Conservation (phyloP, 2,888 invertebrate genomes). For the Halictus ligatus region DNA sequence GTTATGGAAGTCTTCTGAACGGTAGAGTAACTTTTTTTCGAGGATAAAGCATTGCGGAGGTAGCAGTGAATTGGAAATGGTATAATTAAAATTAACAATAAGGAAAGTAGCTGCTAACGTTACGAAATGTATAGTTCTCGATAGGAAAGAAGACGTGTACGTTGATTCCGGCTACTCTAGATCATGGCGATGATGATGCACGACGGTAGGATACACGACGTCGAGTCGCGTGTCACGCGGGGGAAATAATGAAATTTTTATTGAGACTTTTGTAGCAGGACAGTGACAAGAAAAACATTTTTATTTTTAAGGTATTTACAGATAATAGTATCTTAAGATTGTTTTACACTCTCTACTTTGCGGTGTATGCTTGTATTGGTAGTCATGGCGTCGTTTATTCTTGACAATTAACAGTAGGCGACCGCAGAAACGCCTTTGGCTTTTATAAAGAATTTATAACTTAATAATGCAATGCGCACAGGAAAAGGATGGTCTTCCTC, state of each 20-base stretch:
- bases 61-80: slow-evolving; percentile 46
- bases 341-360: slow-evolving; percentile 47
- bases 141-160: slow-evolving; percentile 52
- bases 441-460: slow-evolving; percentile 62
- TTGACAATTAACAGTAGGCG: slow-evolving; percentile 46
- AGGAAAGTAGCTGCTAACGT: slow-evolving; percentile 73
- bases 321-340: slow-evolving; percentile 52
- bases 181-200: slow-evolving; percentile 53
- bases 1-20: slow-evolving; percentile 14
- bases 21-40: slow-evolving; percentile 10
- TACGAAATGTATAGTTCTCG: slow-evolving; percentile 74
- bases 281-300: slow-evolving; percentile 55
- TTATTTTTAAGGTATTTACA: slow-evolving; percentile 50
- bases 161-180: slow-evolving; percentile 46
- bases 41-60: slow-evolving; percentile 18
- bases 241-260: slow-evolving; percentile 73
- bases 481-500: slow-evolving; percentile 41
- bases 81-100: slow-evolving; percentile 64
- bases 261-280: slow-evolving; percentile 67
- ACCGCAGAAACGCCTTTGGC: slow-evolving; percentile 53
- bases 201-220: slow-evolving; percentile 52
- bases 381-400: slow-evolving; percentile 40
- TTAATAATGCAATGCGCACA: slow-evolving; percentile 52
- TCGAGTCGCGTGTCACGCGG: slow-evolving; percentile 72
- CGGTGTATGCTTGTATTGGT: slow-evolving; percentile 38